Percentiles rank a stretch among this genome's conserved stretches.
Conservation (phyloP, 2,888 invertebrate species). For the Vesta saturnalis region DNA sequence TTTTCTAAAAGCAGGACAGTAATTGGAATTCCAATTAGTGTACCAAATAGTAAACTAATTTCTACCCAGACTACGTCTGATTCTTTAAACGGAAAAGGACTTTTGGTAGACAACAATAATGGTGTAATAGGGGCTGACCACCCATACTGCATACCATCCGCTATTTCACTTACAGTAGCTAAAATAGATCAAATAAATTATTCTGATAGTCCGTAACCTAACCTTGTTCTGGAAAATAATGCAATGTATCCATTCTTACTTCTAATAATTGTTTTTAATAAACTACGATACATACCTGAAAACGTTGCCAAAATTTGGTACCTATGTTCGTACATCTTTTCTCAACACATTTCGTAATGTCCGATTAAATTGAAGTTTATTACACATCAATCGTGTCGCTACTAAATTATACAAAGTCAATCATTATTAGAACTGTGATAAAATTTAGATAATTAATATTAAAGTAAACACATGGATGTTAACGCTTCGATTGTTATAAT, state of each 20-base stretch:
- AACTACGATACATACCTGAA: too few relatives aligned
- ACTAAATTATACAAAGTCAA: background rate
- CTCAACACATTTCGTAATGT: background rate
- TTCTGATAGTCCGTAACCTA: background rate
- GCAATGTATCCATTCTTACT: background rate
- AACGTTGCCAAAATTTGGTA: conserved; percentile 5
- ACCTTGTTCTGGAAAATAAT: background rate
- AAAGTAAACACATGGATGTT: background rate
- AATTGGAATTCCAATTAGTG: conserved; percentile 53
- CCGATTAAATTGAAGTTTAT: too few relatives aligned
- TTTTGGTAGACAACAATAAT: background rate
- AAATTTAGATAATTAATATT: background rate
- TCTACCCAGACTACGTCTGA: conserved; percentile 49
- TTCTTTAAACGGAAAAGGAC: conserved; percentile 49
- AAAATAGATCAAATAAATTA: conserved; percentile 40
- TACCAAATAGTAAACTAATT: conserved; percentile 49
- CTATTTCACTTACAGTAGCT: conserved; percentile 57
- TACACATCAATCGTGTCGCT: background rate
- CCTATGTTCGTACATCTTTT: background rate
- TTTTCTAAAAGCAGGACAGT: conserved; percentile 4
- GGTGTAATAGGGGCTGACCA: conserved; percentile 58
- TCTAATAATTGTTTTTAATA: too few relatives aligned
- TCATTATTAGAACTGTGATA: too few relatives aligned
- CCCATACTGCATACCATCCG: conserved; percentile 60
- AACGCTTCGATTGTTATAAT: too few relatives aligned